Conservation (phyloP, 1,140 invertebrate genomes). For the Myzus persicae region DNA sequence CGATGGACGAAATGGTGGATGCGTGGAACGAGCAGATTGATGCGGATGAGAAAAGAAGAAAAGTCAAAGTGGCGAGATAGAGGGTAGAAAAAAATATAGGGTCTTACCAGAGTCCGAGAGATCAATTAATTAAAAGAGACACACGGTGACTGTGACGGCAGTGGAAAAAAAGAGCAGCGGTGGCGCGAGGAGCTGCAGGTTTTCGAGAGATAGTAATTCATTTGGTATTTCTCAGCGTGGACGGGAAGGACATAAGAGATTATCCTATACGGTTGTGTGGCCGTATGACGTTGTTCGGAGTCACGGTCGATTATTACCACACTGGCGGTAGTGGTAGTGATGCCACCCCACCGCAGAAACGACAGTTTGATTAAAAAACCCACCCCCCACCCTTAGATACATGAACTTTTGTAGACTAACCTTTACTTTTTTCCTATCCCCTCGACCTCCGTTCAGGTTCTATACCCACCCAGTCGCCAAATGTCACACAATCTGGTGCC, state of each 20-base stretch:
- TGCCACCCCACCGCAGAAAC: neutral
- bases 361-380: slow-evolving; percentile 58
- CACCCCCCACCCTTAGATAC: neutral
- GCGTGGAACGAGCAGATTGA: neutral
- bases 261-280: slow-evolving; percentile 2
- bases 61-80: slow-evolving; percentile 24
- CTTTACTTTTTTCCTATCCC: neutral
- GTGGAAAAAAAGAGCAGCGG: neutral
- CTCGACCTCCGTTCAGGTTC: neutral
- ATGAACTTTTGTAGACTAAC: slow-evolving; percentile 53
- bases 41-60: slow-evolving; percentile 53
- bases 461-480: neutral
- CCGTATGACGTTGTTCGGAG: slow-evolving; percentile 18
- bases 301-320: slow-evolving; percentile 48
- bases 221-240: neutral
- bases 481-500: slow-evolving; percentile 31
- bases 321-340: no score
- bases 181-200: slow-evolving; percentile 15
- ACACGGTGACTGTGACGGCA: neutral
- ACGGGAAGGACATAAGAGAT: slow-evolving; percentile 24
- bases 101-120: slow-evolving; percentile 45
- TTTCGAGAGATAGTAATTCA: slow-evolving; percentile 55
- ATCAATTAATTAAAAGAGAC: slow-evolving; percentile 60
- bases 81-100: slow-evolving; percentile 54
- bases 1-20: neutral